phyloP scores from a whole-genome alignment of 2,113 vertebrate genomes.

The Symphodus melops region DNA sequence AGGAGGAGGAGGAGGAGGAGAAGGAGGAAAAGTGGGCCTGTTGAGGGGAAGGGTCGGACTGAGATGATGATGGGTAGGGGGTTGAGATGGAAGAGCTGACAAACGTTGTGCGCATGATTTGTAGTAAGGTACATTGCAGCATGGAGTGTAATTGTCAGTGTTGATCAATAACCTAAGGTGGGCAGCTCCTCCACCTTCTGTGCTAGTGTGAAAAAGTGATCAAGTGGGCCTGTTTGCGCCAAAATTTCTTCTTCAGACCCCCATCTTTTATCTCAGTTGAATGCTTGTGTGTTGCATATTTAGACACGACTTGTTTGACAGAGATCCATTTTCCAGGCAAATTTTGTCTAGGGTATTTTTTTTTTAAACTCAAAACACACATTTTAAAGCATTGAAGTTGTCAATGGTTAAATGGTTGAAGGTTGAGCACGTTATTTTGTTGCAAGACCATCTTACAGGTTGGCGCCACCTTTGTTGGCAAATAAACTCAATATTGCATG shows the following conservation, averaged over 20 bases:
- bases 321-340: background rate
- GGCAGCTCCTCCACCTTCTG: no score
- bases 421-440: background rate
- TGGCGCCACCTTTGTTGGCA: background rate
- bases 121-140: background rate
- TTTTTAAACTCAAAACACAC: no score
- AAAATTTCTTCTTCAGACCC: background rate
- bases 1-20: slow-evolving; percentile 44
- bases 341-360: background rate
- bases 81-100: background rate
- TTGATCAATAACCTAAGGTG: background rate
- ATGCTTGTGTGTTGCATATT: background rate
- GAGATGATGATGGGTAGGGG: background rate
- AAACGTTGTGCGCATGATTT: no score
- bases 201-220: background rate
- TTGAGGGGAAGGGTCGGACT: background rate
- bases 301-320: background rate
- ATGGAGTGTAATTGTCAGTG: background rate
- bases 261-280: background rate
- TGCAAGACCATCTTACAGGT: background rate
- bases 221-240: background rate
- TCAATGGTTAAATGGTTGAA: no score
- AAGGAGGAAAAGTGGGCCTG: slow-evolving; percentile 15
- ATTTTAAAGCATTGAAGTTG: background rate
- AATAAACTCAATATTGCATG: background rate